Conservation (phyloP, 2,888 invertebrate genomes). For the Hetaerina titia region DNA sequence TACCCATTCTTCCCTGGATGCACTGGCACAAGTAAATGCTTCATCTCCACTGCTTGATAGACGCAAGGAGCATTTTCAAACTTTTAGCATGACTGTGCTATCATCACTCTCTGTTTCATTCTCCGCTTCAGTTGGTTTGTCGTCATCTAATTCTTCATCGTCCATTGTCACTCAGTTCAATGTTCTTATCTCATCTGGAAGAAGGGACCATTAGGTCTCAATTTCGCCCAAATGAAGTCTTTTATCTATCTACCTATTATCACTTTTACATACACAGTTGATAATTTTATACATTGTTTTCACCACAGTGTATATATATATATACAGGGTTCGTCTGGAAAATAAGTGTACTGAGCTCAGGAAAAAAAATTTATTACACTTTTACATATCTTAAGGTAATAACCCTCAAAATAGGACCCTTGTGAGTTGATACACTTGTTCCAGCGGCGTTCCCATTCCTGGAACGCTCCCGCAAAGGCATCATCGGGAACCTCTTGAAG, state of each 20-base stretch:
- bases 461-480: too few relatives aligned
- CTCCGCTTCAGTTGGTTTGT: conserved; percentile 14
- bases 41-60: conserved; percentile 7
- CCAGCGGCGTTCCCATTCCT: too few relatives aligned
- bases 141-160: conserved; percentile 7
- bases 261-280: not conserved
- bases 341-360: too few relatives aligned
- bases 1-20: conserved; percentile 24
- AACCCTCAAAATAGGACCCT: too few relatives aligned
- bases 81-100: not conserved
- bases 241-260: too few relatives aligned
- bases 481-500: too few relatives aligned
- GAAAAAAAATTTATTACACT: too few relatives aligned
- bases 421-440: too few relatives aligned
- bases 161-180: conserved; percentile 13
- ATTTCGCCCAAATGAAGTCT: too few relatives aligned
- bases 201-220: too few relatives aligned
- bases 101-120: conserved; percentile 20
- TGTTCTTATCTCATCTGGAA: not conserved
- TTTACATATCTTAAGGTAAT: too few relatives aligned
- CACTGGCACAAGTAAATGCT: not conserved
- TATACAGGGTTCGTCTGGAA: too few relatives aligned
- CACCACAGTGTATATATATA: not conserved
- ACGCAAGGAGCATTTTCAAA: not conserved
- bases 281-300: conserved; percentile 5